Evolutionary conservation across 92 coral and sea anemone species (phyloP).

Genomic region (Meandrina meandrites): DNA sequence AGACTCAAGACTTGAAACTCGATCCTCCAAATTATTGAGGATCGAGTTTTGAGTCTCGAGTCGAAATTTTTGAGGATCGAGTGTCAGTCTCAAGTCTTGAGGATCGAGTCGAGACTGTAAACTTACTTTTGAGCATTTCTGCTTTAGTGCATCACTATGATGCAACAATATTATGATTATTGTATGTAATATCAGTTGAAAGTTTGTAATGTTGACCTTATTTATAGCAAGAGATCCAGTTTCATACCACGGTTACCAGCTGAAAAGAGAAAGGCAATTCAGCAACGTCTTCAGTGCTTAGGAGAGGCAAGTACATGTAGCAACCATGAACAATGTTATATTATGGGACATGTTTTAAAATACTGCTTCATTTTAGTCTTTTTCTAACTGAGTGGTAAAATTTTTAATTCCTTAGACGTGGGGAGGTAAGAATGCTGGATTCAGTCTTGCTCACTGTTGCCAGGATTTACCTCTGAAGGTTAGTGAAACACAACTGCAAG

Average conservation of each 20-base stretch:
- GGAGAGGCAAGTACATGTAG: slow-evolving; percentile 80
- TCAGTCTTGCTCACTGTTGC: slow-evolving; percentile 88
- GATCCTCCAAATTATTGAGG: too few species aligned
- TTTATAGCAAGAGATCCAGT: slow-evolving; percentile 87
- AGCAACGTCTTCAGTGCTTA: slow-evolving; percentile 85
- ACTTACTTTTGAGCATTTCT: too few species aligned
- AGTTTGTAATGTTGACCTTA: background rate
- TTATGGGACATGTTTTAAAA: background rate
- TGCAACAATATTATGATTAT: too few species aligned
- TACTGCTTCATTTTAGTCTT: too few species aligned
- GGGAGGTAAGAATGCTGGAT: slow-evolving; percentile 97
- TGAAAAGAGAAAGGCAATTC: slow-evolving; percentile 90
- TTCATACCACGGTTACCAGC: slow-evolving; percentile 96
- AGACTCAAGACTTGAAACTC: too few species aligned
- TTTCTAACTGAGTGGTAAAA: background rate
- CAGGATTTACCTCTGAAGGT: slow-evolving; percentile 77
- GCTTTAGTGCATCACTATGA: too few species aligned
- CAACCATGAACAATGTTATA: too few species aligned
- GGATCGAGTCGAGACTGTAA: too few species aligned
- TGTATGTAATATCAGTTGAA: too few species aligned
- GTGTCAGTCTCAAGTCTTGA: too few species aligned
- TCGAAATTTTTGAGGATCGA: too few species aligned
- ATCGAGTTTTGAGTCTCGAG: too few species aligned
- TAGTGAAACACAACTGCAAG: background rate
- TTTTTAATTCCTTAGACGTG: slow-evolving; percentile 62